phyloP scores from a whole-genome alignment of 2,888 invertebrate species.

The Pyrgus malvae region DNA sequence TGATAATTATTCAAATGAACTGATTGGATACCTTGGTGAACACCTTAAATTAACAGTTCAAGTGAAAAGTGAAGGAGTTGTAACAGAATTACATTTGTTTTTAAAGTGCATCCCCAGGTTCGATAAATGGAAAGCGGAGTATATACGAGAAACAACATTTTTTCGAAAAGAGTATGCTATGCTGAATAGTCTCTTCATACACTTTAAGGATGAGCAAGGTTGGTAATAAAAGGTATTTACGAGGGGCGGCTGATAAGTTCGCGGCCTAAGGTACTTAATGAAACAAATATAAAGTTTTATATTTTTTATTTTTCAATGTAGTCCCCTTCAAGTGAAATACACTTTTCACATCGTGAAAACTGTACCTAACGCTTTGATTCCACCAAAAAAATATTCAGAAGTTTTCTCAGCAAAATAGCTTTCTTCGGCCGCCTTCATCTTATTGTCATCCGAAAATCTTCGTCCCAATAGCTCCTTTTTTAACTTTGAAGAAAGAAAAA shows the following conservation, averaged over 20 bases:
- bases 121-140: conserved; percentile 68
- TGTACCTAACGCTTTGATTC: too few relatives aligned
- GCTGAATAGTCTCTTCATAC: conserved; percentile 55
- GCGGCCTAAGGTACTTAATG: neutral
- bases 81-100: conserved; percentile 68
- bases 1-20: conserved; percentile 51
- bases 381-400: too few relatives aligned
- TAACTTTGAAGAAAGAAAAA: too few relatives aligned
- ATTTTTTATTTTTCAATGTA: too few relatives aligned
- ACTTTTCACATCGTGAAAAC: too few relatives aligned
- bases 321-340: too few relatives aligned
- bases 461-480: too few relatives aligned
- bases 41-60: conserved; percentile 56
- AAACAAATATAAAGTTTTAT: neutral
- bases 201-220: conserved; percentile 55
- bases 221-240: conserved; percentile 31
- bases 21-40: conserved; percentile 66
- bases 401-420: too few relatives aligned
- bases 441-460: too few relatives aligned
- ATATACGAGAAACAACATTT: conserved; percentile 53
- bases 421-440: too few relatives aligned
- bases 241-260: too few relatives aligned
- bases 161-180: conserved; percentile 63
- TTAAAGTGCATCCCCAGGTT: conserved; percentile 82
- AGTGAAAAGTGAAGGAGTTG: conserved; percentile 39